Evolutionary conservation across 1,140 invertebrate species (phyloP), one percentile per base, ranked within the genome.

Genomic region (Lasaia peninsularis): DNA sequence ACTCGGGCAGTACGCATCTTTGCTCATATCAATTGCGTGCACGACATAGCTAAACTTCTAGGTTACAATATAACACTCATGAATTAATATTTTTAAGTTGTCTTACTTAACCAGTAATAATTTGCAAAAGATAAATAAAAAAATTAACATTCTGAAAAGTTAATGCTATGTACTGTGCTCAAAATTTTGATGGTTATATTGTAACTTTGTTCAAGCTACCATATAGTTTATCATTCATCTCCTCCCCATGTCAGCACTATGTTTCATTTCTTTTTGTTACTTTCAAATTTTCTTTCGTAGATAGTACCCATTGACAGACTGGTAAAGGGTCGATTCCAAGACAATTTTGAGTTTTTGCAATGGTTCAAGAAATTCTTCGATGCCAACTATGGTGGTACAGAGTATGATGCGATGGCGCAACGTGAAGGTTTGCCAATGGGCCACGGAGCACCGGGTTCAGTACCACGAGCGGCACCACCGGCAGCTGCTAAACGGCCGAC

Each of bases 291-390:
- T 88, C 80, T 89, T 89, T 91, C 91, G 88, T 91, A 96, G 95
- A 96, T 95, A 90, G 94, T 96, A 87, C 94, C 95, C 70, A 95
- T 96, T 91, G 94, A 96, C 92, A 95, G 91, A 91, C 92, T 96
- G 91, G 96, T 98, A 73, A 98, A 98, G 91, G 97, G 96, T 79
- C 94, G 95, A 69, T 98, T 98, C 90, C 96, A 97, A 93, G 98
- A 99, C 92, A 99, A 99, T 91, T 99, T 99, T 92, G 98, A 99
- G 89, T 99, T 99, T 92, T 93, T 99, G 66, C 98, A 99, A 92
- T 99, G 98, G 98, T 99, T 99, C 92, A 99, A 99, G 92, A 98
- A 98, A 89, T 99, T 99, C 90, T 99, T 98, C 91, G 98, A 99
- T 91, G 97, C 97, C 63, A 99, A 99, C 92, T 98, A 98, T 91